Conservation (phyloP, 2,113 vertebrate genomes). For the Burhinus bistriatus region DNA sequence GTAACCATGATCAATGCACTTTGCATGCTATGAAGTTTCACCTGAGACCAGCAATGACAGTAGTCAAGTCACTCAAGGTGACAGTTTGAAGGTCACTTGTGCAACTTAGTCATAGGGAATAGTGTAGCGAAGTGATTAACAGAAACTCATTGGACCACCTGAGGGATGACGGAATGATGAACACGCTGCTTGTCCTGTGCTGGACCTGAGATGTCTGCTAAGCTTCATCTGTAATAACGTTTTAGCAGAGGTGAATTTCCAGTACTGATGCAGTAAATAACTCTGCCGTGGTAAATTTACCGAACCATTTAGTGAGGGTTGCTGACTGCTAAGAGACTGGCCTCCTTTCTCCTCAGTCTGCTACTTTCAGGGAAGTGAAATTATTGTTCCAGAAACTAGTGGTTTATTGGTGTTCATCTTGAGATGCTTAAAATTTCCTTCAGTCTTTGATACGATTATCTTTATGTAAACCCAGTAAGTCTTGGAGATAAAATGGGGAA, state of each 20-base stretch:
- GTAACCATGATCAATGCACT: rapidly evolving
- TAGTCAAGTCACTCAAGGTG: background rate
- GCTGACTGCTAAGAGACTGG: background rate
- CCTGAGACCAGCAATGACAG: background rate
- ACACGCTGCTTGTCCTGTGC: background rate
- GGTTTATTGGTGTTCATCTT: background rate
- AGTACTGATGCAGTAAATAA: background rate
- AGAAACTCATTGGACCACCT: background rate
- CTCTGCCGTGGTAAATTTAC: background rate
- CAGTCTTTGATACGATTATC: background rate
- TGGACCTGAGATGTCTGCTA: background rate
- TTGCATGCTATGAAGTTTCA: background rate
- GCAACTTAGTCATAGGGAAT: background rate
- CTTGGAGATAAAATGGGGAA: background rate
- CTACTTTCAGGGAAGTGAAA: background rate
- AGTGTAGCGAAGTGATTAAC: background rate
- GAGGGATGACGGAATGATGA: rapidly evolving
- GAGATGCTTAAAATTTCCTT: background rate
- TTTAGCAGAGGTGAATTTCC: background rate
- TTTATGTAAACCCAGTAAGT: background rate
- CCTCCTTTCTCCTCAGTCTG: background rate
- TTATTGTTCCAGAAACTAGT: background rate
- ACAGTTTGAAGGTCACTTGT: background rate
- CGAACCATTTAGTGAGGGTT: background rate
- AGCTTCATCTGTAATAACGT: background rate